Base-by-base conservation (phyloP, 2,113 vertebrate genomes). In the Apistogramma diplotaenia region DNA sequence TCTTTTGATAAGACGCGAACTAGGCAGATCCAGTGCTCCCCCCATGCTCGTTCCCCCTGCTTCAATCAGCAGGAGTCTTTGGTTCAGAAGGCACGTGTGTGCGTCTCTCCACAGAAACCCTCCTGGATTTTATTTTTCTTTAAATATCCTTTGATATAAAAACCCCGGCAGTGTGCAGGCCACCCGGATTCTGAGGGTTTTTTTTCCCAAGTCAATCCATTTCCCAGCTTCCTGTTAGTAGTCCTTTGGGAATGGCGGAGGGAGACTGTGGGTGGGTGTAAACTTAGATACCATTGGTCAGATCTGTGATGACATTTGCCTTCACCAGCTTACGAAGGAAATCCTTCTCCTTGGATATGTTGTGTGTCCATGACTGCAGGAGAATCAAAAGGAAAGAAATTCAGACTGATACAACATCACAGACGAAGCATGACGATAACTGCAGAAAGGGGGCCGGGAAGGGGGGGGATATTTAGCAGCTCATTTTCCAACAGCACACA, bases 321-420 rank as follows among this genome's bases (percentile, higher is more conserved):
- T 96, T 99, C 84, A 99, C 98, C 93, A 99, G 94, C 91, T 99
- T 99, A 84, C 95, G 94, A 62, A 99, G 96, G 90, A 99, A 99
- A 84, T 99, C 97, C 87, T 99, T 99, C 92, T 99, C 98, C 89
- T 97, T 96, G 76, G 96, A 94, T 89, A 99, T 99, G 87, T 99
- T 98, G 94, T 99, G 98, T 1, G 98, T 99, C 98, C 98, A 99
- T 25, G 98, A 99, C 98, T 99, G 92, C 8, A 65, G 83, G 86
- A 21, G 31, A 90, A 88, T 86, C 3, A 79, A 60, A 73, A 78
- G 43, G 37, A 58, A 49, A 81, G 1, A 21, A 9, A 56, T 40
- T 80, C n/a, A 82, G 49, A 31, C 15, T 27, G 21, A 77, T 5
- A 33, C 1, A 10, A 8, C 16, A 82, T 74, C 23, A 55, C 18